A percentile compares a stretch with the other conserved stretches of the same genome.
Evolutionary conservation across 2,888 invertebrate genomes (phyloP).

Genomic region (Frankliniella fusca): DNA sequence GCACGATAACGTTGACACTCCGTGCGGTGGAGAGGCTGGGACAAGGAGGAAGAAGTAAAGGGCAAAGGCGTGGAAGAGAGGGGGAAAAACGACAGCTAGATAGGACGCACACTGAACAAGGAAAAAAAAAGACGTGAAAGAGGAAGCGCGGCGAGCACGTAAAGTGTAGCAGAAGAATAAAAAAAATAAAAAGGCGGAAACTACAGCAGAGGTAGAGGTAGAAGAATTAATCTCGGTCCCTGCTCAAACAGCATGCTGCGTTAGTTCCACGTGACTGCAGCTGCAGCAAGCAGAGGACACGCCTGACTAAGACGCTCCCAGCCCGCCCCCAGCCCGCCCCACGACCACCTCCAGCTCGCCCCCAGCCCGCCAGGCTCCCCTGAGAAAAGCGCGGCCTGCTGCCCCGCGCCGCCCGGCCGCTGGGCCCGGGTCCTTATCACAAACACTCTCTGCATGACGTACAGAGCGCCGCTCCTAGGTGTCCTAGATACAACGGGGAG

Average conservation of each 20-base stretch:
- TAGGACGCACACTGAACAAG: too few species aligned
- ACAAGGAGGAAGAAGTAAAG: background rate
- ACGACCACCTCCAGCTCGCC: background rate
- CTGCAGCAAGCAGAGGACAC: too few species aligned
- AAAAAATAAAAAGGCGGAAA: too few species aligned
- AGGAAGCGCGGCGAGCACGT: too few species aligned
- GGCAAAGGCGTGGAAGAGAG: background rate
- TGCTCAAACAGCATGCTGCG: too few species aligned
- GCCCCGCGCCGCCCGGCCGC: background rate
- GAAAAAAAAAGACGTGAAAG: too few species aligned
- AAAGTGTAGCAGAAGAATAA: too few species aligned
- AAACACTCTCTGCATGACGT: background rate
- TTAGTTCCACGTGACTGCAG: too few species aligned
- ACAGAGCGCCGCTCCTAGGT: background rate
- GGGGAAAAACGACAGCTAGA: too few species aligned
- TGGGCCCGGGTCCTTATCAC: background rate
- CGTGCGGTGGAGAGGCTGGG: background rate
- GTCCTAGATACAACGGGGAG: background rate
- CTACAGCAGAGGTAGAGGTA: too few species aligned
- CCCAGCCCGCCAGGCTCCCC: background rate
- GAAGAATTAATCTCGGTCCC: too few species aligned
- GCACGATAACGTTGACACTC: background rate
- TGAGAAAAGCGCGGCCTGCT: background rate
- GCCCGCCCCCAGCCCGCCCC: background rate
- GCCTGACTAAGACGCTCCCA: too few species aligned